phyloP scores from a whole-genome alignment of 2,113 vertebrate species.

The Elaphurus davidianus region DNA sequence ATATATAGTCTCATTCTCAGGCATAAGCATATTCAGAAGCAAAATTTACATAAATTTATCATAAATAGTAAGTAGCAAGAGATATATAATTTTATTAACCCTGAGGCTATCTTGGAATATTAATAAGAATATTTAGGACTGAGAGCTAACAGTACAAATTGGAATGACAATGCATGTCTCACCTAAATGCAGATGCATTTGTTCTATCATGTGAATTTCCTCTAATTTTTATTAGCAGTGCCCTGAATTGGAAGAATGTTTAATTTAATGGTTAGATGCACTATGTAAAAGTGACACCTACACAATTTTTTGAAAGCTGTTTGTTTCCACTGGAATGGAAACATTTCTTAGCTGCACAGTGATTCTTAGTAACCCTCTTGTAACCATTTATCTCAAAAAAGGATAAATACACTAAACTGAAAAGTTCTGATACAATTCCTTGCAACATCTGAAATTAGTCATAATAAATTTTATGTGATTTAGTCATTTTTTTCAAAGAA shows the following conservation, averaged over 20 bases:
- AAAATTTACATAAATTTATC: conserved; percentile 4
- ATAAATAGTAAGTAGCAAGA: not conserved
- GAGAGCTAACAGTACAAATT: not conserved
- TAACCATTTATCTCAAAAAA: not conserved
- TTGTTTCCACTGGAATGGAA: not conserved
- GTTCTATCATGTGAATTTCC: not conserved
- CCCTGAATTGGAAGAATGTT: not conserved
- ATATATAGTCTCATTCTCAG: not conserved
- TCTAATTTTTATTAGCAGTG: not conserved
- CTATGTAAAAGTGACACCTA: not conserved
- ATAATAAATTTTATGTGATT: not conserved
- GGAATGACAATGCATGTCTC: not conserved
- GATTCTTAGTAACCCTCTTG: not conserved
- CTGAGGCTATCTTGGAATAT: not conserved
- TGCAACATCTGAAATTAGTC: not conserved
- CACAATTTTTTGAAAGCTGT: not conserved
- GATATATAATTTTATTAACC: not conserved
- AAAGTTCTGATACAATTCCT: not conserved
- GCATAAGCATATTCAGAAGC: not conserved
- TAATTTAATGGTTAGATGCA: not conserved
- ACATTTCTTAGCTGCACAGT: not conserved
- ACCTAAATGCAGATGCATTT: not conserved
- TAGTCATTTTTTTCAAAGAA: not conserved
- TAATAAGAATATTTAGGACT: not conserved
- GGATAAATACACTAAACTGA: not conserved